A percentile compares a stretch with the other conserved stretches of the same genome.
phyloP scores from a whole-genome alignment of 2,113 vertebrate genomes.

The Spizaetus ornatus region DNA sequence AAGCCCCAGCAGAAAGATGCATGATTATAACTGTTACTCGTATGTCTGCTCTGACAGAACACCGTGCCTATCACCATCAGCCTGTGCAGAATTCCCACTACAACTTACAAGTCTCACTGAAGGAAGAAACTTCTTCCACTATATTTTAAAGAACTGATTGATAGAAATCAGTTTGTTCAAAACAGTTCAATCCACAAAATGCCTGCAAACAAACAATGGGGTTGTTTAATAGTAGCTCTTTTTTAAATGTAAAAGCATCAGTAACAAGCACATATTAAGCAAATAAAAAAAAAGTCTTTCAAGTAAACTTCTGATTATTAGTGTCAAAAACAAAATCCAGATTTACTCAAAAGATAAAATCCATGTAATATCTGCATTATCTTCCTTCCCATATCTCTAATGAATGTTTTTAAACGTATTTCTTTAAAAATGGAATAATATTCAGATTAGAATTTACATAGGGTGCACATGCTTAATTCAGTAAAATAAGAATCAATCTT shows the following conservation, averaged over 20 bases:
- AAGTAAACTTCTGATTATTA: neutral
- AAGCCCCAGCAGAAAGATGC: neutral
- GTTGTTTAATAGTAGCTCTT: neutral
- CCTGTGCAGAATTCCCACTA: neutral
- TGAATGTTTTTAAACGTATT: neutral
- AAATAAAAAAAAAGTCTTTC: neutral
- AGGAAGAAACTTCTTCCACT: neutral
- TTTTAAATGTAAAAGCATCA: neutral
- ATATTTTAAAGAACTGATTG: neutral
- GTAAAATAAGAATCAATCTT: neutral
- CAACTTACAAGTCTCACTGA: neutral
- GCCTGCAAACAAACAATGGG: neutral
- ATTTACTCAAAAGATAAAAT: neutral
- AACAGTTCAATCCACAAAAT: neutral
- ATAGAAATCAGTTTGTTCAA: neutral
- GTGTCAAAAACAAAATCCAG: neutral
- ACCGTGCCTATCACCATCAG: neutral
- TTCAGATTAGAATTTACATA: neutral
- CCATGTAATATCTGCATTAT: neutral
- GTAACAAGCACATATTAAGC: neutral
- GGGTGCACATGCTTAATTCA: neutral
- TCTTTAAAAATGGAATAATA: neutral
- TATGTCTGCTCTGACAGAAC: neutral
- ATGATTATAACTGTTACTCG: neutral
- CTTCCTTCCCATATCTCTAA: neutral